phyloP scores from a whole-genome alignment of 2,888 invertebrate species.

The Neoaliturus tenellus region DNA sequence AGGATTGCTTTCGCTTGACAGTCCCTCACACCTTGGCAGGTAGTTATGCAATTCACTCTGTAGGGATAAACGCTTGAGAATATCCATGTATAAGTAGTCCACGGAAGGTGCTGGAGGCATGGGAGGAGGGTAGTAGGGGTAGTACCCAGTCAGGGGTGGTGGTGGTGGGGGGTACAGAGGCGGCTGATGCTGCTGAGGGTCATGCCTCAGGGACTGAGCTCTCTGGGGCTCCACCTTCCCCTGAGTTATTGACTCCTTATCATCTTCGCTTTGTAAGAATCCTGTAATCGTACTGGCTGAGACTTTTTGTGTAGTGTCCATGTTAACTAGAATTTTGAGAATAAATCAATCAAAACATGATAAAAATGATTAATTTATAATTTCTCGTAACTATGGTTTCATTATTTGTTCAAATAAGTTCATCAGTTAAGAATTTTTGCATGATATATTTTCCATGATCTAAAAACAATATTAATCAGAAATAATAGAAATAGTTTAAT shows the following conservation, averaged over 20 bases:
- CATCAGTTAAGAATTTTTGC: too few relatives aligned
- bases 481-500: too few relatives aligned
- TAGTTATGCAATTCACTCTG: neutral
- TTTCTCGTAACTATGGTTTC: neutral
- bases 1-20: neutral
- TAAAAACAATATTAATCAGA: too few relatives aligned
- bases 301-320: neutral
- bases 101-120: neutral
- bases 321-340: neutral
- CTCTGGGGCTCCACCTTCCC: neutral
- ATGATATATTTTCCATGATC: too few relatives aligned
- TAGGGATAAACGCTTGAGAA: neutral
- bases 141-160: neutral
- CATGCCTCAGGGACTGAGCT: neutral
- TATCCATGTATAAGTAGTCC: neutral
- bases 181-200: neutral
- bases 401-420: too few relatives aligned
- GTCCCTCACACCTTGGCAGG: neutral
- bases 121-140: neutral
- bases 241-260: neutral
- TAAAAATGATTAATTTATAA: neutral
- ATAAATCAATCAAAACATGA: neutral
- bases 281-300: neutral
- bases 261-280: neutral
- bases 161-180: neutral